phyloP scores from a whole-genome alignment of 2,797 vertebrate species.

The Leuciscus waleckii region DNA sequence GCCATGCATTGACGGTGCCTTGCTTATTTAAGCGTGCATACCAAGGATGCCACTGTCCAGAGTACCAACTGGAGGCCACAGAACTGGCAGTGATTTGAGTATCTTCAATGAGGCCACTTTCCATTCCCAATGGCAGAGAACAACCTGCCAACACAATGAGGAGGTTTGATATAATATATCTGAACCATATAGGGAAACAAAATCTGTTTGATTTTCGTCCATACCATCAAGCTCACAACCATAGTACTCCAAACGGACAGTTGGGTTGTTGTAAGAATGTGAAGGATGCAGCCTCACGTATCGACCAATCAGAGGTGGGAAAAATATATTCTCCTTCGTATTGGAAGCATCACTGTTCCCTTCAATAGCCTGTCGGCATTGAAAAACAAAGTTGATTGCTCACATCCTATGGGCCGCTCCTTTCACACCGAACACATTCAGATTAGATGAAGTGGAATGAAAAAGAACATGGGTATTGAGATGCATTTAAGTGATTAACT shows the following conservation, averaged over 20 bases:
- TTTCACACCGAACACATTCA: not conserved
- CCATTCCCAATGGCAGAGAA: slow-evolving; percentile 91
- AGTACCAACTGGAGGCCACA: slow-evolving; percentile 80
- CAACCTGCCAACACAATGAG: slow-evolving; percentile 81
- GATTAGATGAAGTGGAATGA: not conserved
- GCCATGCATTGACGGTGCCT: slow-evolving; percentile 90
- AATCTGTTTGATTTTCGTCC: slow-evolving; percentile 36
- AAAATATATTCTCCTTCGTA: slow-evolving; percentile 83
- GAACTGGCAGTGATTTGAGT: slow-evolving; percentile 88
- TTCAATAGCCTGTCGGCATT: slow-evolving; percentile 80
- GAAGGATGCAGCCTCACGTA: slow-evolving; percentile 88
- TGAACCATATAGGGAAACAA: not conserved
- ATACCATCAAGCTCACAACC: slow-evolving; percentile 94
- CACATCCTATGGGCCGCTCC: not conserved
- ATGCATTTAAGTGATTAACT: not conserved
- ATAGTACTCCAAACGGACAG: slow-evolving; percentile 90
- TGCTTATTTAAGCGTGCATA: slow-evolving; percentile 87
- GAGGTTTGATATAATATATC: not conserved
- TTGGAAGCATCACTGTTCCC: slow-evolving; percentile 84
- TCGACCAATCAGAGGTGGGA: slow-evolving; percentile 88
- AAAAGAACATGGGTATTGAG: not conserved
- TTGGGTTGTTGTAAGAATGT: slow-evolving; percentile 78
- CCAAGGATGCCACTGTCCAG: slow-evolving; percentile 80
- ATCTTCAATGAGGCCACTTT: slow-evolving; percentile 81
- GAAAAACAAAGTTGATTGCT: not conserved